Conservation (phyloP, 2,113 vertebrate genomes). For the Corythoichthys intestinalis region DNA sequence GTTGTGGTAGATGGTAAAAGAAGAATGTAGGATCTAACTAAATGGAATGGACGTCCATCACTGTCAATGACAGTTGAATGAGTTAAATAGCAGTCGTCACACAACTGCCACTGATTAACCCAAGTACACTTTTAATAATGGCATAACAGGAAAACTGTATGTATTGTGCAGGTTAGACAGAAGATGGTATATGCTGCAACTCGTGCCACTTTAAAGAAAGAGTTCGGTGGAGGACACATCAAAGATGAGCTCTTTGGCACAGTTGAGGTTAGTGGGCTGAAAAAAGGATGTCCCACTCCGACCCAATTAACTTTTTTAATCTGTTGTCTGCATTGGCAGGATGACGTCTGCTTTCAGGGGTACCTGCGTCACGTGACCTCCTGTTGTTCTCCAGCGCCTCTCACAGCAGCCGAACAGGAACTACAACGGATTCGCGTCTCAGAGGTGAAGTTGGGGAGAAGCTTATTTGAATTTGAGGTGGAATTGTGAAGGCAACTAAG, state of each 20-base stretch:
- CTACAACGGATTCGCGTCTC: slow-evolving; percentile 91
- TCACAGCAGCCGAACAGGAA: slow-evolving; percentile 89
- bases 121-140: too few species aligned
- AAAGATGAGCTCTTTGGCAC: slow-evolving; percentile 96
- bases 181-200: slow-evolving; percentile 99
- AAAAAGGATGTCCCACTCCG: neutral
- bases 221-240: slow-evolving; percentile 94
- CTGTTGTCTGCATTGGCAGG: slow-evolving; percentile 67
- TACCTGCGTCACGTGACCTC: slow-evolving; percentile 89
- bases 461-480: neutral
- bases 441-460: slow-evolving; percentile 72
- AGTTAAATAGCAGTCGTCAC: too few species aligned
- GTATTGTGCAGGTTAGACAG: slow-evolving; percentile 81
- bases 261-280: slow-evolving; percentile 76
- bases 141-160: neutral
- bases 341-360: slow-evolving; percentile 88
- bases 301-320: neutral
- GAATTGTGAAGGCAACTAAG: neutral
- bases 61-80: too few species aligned
- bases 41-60: too few species aligned
- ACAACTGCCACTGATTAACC: too few species aligned
- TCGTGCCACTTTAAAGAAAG: slow-evolving; percentile 95
- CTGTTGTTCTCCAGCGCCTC: slow-evolving; percentile 81
- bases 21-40: too few species aligned
- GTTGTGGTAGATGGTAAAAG: too few species aligned